phyloP scores from a whole-genome alignment of 2,113 vertebrate genomes.

The Loxodonta africana region DNA sequence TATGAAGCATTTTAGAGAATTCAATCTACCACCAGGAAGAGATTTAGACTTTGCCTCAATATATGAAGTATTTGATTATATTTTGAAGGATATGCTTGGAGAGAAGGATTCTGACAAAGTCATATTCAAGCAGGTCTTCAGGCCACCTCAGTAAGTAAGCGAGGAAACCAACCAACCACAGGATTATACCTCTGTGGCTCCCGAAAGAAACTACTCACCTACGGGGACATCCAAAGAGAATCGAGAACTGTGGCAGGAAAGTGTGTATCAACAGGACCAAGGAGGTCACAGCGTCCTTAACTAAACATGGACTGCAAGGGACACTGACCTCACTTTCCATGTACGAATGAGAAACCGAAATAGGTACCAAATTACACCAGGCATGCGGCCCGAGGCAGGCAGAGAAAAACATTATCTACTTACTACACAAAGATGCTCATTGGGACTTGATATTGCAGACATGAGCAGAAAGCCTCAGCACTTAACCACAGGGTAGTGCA shows the following conservation, averaged over 20 bases:
- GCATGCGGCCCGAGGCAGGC: conserved; percentile 23
- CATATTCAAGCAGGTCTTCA: neutral
- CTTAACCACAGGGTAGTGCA: neutral
- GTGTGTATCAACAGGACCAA: neutral
- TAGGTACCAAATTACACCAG: conserved; percentile 8
- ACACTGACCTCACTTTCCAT: conserved; percentile 68
- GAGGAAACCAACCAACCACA: neutral
- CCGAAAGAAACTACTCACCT: neutral
- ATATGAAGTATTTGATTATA: neutral
- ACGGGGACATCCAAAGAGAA: neutral
- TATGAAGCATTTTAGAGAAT: neutral
- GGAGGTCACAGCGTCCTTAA: conserved; percentile 60
- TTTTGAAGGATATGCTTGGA: neutral
- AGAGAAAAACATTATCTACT: neutral
- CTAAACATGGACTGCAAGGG: conserved; percentile 58
- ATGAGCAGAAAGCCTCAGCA: conserved; percentile 20
- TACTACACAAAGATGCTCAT: neutral
- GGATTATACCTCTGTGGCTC: neutral
- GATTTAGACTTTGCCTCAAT: neutral
- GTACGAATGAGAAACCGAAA: conserved; percentile 63
- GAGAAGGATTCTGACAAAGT: conserved; percentile 20
- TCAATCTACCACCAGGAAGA: neutral
- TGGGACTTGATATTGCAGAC: neutral
- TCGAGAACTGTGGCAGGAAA: neutral
- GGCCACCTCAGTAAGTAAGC: conserved; percentile 17